phyloP scores from a whole-genome alignment of 2,113 vertebrate genomes.

The Antennarius striatus region DNA sequence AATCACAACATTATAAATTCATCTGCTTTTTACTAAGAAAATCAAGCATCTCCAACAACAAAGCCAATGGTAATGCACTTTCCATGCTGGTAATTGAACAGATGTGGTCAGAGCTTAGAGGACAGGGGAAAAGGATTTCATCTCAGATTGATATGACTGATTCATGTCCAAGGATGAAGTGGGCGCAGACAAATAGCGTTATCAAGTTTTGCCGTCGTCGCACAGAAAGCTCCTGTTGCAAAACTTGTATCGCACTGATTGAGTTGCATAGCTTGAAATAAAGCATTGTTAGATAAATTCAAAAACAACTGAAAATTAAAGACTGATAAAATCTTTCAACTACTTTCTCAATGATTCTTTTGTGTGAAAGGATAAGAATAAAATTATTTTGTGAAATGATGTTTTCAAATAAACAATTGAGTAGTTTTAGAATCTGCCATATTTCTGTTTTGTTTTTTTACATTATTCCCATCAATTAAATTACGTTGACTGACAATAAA shows the following conservation, averaged over 20 bases:
- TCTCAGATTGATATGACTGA: conserved; percentile 65
- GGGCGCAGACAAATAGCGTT: conserved; percentile 45
- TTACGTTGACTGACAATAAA: too few species aligned
- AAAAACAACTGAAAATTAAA: background rate
- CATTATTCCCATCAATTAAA: too few species aligned
- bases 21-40: conserved; percentile 75
- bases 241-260: conserved; percentile 31
- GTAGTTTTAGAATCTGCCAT: too few species aligned
- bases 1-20: conserved; percentile 76
- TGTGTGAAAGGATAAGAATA: too few species aligned
- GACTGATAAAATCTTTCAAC: background rate
- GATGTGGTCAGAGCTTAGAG: conserved; percentile 76
- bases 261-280: background rate
- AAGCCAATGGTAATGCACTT: conserved; percentile 80
- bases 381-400: too few species aligned
- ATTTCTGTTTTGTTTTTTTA: too few species aligned
- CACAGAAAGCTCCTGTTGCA: conserved; percentile 2
- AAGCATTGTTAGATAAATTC: background rate
- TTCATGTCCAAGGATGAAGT: conserved; percentile 71
- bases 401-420: too few species aligned
- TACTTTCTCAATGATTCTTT: too few species aligned
- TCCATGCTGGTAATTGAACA: conserved; percentile 79
- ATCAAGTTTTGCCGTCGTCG: conserved; percentile 47
- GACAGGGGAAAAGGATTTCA: conserved; percentile 57
- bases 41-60: conserved; percentile 77